Conservation (phyloP, 2,888 invertebrate genomes). For the Morpho helenor region DNA sequence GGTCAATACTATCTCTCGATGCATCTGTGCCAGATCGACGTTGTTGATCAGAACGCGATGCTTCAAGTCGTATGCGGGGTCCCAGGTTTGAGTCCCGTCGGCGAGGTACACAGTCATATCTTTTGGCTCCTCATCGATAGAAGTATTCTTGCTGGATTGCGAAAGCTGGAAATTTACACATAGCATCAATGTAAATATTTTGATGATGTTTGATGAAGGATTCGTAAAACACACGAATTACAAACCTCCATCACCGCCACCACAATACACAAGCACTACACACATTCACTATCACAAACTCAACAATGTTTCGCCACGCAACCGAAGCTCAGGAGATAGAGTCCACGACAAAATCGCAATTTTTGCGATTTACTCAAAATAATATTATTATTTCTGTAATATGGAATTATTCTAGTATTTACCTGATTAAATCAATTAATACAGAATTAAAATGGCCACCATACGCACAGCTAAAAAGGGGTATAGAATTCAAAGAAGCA, state of each 20-base stretch:
- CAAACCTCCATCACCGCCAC: neutral
- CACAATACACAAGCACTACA: no score
- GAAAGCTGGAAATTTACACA: conserved; percentile 20
- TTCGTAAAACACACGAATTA: no score
- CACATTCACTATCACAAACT: neutral
- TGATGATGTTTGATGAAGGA: neutral
- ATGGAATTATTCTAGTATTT: no score
- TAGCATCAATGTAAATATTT: neutral
- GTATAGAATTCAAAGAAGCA: no score
- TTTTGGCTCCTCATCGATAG: conserved; percentile 44
- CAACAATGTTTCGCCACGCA: neutral
- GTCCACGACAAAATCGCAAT: neutral
- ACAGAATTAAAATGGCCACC: no score
- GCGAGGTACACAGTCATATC: conserved; percentile 26
- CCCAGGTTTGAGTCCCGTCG: conserved; percentile 49
- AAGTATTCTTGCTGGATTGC: conserved; percentile 45
- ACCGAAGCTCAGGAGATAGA: no score
- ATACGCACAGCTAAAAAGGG: no score
- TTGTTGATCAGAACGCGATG: conserved; percentile 46
- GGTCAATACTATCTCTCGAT: conserved; percentile 52
- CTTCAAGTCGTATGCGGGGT: conserved; percentile 36
- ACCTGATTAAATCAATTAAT: no score
- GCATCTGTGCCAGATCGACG: conserved; percentile 46
- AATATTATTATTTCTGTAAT: no score
- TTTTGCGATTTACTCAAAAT: no score